Evolutionary conservation across 2,888 invertebrate genomes (phyloP).

Genomic region (Drosophila leonis): DNA sequence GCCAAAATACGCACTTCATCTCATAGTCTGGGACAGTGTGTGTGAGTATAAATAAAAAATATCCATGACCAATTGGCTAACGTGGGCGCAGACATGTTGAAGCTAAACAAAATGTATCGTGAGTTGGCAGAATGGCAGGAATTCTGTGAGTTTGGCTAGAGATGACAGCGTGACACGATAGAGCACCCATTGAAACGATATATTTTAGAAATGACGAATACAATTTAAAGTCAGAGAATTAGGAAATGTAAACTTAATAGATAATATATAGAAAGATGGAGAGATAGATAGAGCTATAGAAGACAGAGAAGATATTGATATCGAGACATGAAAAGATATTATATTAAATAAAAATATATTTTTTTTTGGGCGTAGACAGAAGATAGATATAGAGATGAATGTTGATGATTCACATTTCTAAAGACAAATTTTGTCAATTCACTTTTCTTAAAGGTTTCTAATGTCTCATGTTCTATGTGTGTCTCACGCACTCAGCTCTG

Average conservation of each 20-base stretch:
- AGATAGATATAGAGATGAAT: not conserved
- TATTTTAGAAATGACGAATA: not conserved
- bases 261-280: no score
- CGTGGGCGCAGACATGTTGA: slow-evolving; percentile 73
- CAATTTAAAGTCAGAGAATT: not conserved
- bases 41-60: not conserved
- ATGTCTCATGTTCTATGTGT: not conserved
- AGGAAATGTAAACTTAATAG: no score
- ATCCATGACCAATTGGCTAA: slow-evolving; percentile 60
- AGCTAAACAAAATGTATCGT: slow-evolving; percentile 53
- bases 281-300: no score
- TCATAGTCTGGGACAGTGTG: slow-evolving; percentile 4
- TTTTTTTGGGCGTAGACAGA: not conserved
- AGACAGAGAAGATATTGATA: no score
- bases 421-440: not conserved
- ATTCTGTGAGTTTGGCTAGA: slow-evolving; percentile 29
- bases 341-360: no score
- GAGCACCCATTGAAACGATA: not conserved
- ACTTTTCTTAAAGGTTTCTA: not conserved
- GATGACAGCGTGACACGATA: slow-evolving; percentile 32
- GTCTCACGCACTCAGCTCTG: slow-evolving; percentile 10
- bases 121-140: slow-evolving; percentile 49
- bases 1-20: slow-evolving; percentile 53
- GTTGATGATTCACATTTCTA: not conserved
- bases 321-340: not conserved